A percentile compares a stretch with the other conserved stretches of the same genome.
phyloP scores from a whole-genome alignment of 2,113 vertebrate genomes.

The Rhodinocichla rosea region DNA sequence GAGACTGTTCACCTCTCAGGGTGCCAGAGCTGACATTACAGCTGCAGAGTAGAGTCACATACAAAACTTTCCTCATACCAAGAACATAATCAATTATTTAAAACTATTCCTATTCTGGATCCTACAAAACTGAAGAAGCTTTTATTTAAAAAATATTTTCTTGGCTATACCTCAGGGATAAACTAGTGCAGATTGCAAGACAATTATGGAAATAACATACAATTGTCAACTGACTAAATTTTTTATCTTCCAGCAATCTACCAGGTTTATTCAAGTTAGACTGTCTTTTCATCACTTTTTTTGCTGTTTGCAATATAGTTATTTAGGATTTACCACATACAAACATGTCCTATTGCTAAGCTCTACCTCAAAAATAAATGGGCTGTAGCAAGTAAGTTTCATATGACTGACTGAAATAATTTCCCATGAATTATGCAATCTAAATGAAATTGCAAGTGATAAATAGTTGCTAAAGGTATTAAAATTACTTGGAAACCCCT shows the following conservation, averaged over 20 bases:
- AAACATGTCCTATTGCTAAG: background rate
- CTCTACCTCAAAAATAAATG: background rate
- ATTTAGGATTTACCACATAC: background rate
- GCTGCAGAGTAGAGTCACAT: background rate
- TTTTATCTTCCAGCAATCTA: background rate
- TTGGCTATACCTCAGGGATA: background rate
- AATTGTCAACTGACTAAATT: background rate
- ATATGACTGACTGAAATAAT: background rate
- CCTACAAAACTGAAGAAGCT: background rate
- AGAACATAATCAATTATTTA: background rate
- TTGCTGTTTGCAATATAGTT: background rate
- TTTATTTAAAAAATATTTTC: background rate
- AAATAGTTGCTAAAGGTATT: background rate
- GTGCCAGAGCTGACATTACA: background rate
- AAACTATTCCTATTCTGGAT: background rate
- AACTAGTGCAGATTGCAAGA: background rate
- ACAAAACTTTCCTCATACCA: background rate
- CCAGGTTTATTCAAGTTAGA: background rate
- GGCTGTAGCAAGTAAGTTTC: background rate
- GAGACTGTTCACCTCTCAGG: background rate
- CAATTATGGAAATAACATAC: background rate
- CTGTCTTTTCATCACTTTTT: background rate
- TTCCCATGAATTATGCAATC: background rate
- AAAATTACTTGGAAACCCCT: background rate
- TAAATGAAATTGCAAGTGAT: background rate